Evolutionary conservation across 2,888 invertebrate genomes (phyloP).

Genomic region (Drosophila meridionalis): DNA sequence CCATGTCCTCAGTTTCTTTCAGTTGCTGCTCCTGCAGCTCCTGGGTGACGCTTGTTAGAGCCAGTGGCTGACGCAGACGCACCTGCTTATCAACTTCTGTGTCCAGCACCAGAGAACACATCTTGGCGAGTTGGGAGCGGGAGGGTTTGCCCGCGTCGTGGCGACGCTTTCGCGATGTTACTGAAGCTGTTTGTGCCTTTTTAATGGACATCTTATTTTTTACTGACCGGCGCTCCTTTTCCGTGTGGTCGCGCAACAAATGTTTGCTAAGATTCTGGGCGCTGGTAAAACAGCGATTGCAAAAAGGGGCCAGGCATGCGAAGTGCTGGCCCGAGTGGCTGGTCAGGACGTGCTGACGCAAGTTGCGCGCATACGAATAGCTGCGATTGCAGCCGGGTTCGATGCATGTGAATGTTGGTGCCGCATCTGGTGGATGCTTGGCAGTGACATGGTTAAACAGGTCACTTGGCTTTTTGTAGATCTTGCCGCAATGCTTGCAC

Average conservation of each 20-base stretch:
- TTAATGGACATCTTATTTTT: neutral
- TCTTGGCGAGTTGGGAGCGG: constrained; percentile 69
- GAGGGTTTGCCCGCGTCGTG: constrained; percentile 79
- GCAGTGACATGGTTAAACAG: constrained; percentile 85
- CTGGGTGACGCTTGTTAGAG: constrained; percentile 52
- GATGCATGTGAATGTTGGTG: constrained; percentile 75
- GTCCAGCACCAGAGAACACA: constrained; percentile 75
- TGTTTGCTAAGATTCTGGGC: constrained; percentile 77
- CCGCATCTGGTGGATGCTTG: constrained; percentile 67
- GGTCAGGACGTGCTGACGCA: constrained; percentile 86
- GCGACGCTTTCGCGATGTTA: constrained; percentile 65
- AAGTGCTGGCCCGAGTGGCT: constrained; percentile 86
- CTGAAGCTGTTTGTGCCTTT: neutral
- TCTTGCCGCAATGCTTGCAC: constrained; percentile 85
- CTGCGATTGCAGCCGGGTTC: constrained; percentile 83
- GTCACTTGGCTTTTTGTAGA: constrained; percentile 86
- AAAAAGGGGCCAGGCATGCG: constrained; percentile 84
- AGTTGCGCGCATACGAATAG: constrained; percentile 87
- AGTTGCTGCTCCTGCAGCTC: constrained; percentile 7
- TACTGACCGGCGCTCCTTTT: constrained; percentile 1
- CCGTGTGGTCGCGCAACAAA: constrained; percentile 61
- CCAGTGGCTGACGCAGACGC: constrained; percentile 57
- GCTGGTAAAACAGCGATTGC: constrained; percentile 75
- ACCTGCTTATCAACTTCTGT: constrained; percentile 71
- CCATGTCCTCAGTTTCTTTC: neutral